Percentiles rank a stretch among this genome's conserved stretches.
Evolutionary conservation across 2,888 invertebrate species (phyloP).

Genomic region (Acleris laterana): DNA sequence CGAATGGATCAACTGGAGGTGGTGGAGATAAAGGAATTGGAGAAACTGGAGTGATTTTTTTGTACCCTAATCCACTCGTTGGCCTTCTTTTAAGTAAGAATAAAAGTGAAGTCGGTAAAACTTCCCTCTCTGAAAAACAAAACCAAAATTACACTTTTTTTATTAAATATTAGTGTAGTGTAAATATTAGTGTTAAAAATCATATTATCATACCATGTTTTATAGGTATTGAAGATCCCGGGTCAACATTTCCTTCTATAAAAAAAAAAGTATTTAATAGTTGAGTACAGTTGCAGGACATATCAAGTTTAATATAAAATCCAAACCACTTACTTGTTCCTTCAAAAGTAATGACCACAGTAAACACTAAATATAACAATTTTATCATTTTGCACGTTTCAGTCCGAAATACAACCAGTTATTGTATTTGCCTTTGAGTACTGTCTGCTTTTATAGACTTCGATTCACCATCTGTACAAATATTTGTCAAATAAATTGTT

Average conservation of each 20-base stretch:
- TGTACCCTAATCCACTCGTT: neutral
- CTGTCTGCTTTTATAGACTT: constrained; percentile 18
- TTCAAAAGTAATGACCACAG: neutral
- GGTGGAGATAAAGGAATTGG: no score
- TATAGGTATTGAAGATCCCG: neutral
- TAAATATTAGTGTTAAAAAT: no score
- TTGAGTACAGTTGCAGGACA: no score
- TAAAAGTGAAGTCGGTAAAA: constrained; percentile 10
- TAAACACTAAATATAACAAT: constrained; percentile 20
- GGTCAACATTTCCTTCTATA: neutral
- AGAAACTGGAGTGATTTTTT: neutral
- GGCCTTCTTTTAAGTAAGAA: constrained; percentile 2
- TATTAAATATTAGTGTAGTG: no score
- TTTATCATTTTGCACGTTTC: constrained; percentile 8
- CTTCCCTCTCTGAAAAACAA: constrained; percentile 4
- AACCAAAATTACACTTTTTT: neutral
- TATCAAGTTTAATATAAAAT: no score
- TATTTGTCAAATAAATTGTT: constrained; percentile 21
- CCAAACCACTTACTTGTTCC: constrained; percentile 18
- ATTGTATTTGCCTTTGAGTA: neutral
- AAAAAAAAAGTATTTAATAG: neutral
- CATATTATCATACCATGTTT: neutral
- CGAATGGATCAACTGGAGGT: no score
- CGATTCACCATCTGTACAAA: constrained; percentile 15
- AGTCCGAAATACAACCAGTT: no score